Percentiles rank a stretch among this genome's conserved stretches.
These are phyloP conservation scores for Drepanosiphum platanoidis DNA, from an alignment of 2,888 invertebrate species.

Conservation along the genomic window DNA sequence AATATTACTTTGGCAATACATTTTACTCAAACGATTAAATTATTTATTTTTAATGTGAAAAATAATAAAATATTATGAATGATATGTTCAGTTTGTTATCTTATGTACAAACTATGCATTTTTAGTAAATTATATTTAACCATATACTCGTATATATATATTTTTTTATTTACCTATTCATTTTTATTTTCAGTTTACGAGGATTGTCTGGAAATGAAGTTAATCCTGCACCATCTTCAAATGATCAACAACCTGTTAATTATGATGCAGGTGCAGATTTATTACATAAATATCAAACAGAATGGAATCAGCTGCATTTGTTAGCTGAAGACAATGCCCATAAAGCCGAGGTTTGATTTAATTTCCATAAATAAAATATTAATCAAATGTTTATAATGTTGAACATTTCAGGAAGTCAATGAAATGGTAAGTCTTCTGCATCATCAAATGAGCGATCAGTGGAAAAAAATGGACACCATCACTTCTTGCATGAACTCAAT, in stretches of 20 bases:
- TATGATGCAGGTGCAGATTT: conserved; percentile 76
- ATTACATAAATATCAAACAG: conserved; percentile 76
- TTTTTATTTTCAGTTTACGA: conserved; percentile 64
- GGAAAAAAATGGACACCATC: conserved; percentile 68
- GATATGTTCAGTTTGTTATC: not conserved
- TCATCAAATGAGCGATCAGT: conserved; percentile 67
- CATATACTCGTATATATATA: not conserved
- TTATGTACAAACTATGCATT: not conserved
- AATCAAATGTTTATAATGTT: not conserved
- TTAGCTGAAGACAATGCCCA: conserved; percentile 75
- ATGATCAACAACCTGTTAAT: conserved; percentile 67
- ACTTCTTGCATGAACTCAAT: conserved; percentile 68
- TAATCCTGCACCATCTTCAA: conserved; percentile 39
- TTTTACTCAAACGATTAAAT: too few relatives aligned
- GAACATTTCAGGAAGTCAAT: conserved; percentile 66
- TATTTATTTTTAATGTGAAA: too few relatives aligned
- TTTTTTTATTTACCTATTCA: conserved; percentile 12
- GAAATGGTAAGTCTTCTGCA: conserved; percentile 69
- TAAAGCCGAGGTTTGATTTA: conserved; percentile 69
- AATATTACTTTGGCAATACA: too few relatives aligned
- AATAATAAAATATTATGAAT: too few relatives aligned
- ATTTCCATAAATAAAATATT: not conserved
- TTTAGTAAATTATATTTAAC: too few relatives aligned
- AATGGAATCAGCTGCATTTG: conserved; percentile 78
- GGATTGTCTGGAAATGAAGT: conserved; percentile 64